These are phyloP conservation scores for Panzeria rudis DNA, from an alignment of 2,888 invertebrate species.

Conservation along the genomic window DNA sequence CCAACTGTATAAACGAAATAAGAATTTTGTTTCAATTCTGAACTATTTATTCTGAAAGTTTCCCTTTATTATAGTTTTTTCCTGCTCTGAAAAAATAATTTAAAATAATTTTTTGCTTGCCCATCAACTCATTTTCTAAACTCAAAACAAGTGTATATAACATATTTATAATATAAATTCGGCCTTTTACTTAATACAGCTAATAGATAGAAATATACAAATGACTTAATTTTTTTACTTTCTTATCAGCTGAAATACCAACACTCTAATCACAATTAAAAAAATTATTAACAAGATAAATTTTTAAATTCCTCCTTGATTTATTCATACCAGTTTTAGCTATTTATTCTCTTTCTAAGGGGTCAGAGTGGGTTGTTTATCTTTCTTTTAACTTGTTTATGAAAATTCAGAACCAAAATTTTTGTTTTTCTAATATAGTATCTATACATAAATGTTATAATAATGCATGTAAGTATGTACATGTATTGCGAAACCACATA, in stretches of 20 bases:
- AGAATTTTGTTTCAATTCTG: neutral
- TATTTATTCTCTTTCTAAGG: neutral
- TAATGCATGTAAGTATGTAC: slow-evolving; percentile 76
- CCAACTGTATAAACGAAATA: neutral
- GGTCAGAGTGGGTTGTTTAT: neutral
- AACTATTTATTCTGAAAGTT: neutral
- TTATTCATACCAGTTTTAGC: slow-evolving; percentile 2
- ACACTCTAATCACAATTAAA: neutral
- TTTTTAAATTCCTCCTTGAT: neutral
- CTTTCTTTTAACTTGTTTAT: slow-evolving; percentile 1
- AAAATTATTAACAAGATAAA: slow-evolving; percentile 1
- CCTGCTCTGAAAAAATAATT: too few species aligned
- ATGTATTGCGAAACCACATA: slow-evolving; percentile 84
- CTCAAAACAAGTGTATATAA: neutral
- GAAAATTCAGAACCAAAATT: neutral
- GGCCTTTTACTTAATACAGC: slow-evolving; percentile 22
- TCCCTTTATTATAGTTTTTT: too few species aligned
- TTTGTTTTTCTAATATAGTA: too few species aligned
- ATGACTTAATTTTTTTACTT: neutral
- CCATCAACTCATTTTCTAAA: neutral
- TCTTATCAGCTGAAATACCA: slow-evolving; percentile 40
- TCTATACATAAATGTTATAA: slow-evolving; percentile 23
- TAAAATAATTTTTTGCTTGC: too few species aligned
- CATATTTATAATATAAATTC: neutral
- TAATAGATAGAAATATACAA: neutral